Base-by-base conservation (phyloP, 2,797 vertebrate genomes). In the Pachyuromys duprasi region DNA sequence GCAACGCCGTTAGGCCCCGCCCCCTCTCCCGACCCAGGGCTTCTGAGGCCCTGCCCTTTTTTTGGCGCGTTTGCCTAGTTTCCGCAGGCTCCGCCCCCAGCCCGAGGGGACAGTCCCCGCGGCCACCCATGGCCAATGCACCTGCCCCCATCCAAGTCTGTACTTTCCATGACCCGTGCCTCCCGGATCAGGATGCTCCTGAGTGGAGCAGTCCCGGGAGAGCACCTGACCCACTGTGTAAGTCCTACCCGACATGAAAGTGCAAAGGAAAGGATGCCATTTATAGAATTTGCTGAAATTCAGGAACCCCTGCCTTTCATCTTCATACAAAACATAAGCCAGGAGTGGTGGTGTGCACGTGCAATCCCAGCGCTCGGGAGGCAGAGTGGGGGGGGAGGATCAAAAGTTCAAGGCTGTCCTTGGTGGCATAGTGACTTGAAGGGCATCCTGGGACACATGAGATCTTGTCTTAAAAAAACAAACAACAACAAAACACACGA, bases 131-230 rank as follows among this genome's bases (percentile, higher is more conserved):
- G 11, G 28, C 63, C 24, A 28, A 45, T 53, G 74, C 92, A 93
- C 94, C 92, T 90, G 89, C 82, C 14, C 5, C 63, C 45, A 33
- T n/a, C 20, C 28, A 49, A 53, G 57, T 22, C 60, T 26, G 57
- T 33, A 3, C 36, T n/a, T 9, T 63, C 26, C 69, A 13, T 20
- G 33, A 45, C 76, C 84, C 72, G 18, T 69, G 79, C 0, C 60
- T 96, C 92, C 9, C 81, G 89, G 92, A 53, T 87, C 70, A 78
- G 33, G 3, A 63, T 65, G 74, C 49, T 13, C 93, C 55, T 91
- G 39, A 89, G 13, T 9, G 11, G 26, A 92, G 42, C 87, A 33
- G n/a, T n/a, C 55, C 11, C 0, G 39, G 55, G 82, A 45, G 89
- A 86, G 28, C 75, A 36, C 65, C 89, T 18, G 36, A 33, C 36